Conservation (phyloP, 2,113 vertebrate species). For the Rissa tridactyla region DNA sequence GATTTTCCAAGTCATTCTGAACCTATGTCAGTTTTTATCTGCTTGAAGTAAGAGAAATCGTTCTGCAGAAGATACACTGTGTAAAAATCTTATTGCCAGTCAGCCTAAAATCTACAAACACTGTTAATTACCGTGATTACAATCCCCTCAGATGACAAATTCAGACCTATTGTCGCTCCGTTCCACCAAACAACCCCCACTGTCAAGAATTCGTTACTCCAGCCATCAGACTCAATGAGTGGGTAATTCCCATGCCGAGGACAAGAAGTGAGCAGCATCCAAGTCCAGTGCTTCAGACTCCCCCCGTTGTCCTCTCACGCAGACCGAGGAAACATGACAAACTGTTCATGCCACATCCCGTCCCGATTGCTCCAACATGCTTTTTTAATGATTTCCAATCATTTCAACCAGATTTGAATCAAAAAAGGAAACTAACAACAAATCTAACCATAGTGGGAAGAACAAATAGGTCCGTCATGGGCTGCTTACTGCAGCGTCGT, state of each 20-base stretch:
- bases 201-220: not conserved
- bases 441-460: not conserved
- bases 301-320: not conserved
- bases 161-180: not conserved
- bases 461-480: not conserved
- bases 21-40: conserved; percentile 49
- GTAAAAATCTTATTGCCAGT: not conserved
- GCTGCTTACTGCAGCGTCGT: not conserved
- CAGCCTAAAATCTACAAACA: not conserved
- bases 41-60: conserved; percentile 11
- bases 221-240: not conserved
- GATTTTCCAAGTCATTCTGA: conserved; percentile 40
- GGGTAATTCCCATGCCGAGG: fast-evolving
- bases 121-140: not conserved
- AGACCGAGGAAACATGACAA: not conserved
- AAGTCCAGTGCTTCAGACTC: not conserved
- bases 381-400: not conserved
- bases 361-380: not conserved
- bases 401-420: not conserved
- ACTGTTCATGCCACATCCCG: not conserved
- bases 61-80: not conserved
- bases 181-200: not conserved
- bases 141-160: not conserved
- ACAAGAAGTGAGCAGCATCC: not conserved
- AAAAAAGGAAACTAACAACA: not conserved